Evolutionary conservation across 1,140 invertebrate species (phyloP).

Genomic region (Drosophila ogumai): DNA sequence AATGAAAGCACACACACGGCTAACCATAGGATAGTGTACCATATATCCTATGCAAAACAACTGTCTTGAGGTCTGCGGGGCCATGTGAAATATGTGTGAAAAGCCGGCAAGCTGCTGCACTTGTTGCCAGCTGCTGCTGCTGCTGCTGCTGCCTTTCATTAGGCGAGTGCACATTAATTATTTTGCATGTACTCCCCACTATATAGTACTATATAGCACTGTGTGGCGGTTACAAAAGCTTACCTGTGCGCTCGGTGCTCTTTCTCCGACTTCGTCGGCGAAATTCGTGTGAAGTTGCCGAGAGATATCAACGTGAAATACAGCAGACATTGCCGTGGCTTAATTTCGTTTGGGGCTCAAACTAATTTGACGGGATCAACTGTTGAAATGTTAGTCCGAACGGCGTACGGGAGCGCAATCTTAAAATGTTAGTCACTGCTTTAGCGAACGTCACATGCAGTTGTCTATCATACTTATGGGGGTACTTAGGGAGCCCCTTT

Average conservation of each 20-base stretch:
- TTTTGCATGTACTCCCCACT: constrained; percentile 49
- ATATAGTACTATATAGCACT: background rate
- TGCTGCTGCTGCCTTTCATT: constrained; percentile 61
- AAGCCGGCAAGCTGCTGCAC: constrained; percentile 57
- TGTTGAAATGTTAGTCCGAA: constrained; percentile 37
- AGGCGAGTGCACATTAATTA: constrained; percentile 82
- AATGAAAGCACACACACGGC: constrained; percentile 56
- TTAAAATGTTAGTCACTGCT: constrained; percentile 41
- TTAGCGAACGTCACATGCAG: constrained; percentile 39
- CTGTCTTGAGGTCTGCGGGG: constrained; percentile 36
- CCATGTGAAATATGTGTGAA: constrained; percentile 77
- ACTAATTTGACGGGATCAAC: constrained; percentile 48
- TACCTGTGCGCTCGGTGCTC: constrained; percentile 7
- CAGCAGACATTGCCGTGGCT: constrained; percentile 27
- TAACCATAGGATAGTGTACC: constrained; percentile 24
- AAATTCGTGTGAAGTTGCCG: constrained; percentile 47
- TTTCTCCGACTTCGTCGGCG: constrained; percentile 28
- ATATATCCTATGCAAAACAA: constrained; percentile 67
- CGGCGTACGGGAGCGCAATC: constrained; percentile 26
- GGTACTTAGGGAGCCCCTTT: constrained; percentile 21
- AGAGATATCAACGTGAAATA: constrained; percentile 36
- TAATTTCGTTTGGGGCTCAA: constrained; percentile 38
- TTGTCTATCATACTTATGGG: constrained; percentile 40
- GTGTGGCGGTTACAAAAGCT: constrained; percentile 47
- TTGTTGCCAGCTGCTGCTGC: constrained; percentile 38